Evolutionary conservation across 2,888 invertebrate genomes (phyloP), one percentile per base, ranked within the genome.

Genomic region (Mythimna loreyi): DNA sequence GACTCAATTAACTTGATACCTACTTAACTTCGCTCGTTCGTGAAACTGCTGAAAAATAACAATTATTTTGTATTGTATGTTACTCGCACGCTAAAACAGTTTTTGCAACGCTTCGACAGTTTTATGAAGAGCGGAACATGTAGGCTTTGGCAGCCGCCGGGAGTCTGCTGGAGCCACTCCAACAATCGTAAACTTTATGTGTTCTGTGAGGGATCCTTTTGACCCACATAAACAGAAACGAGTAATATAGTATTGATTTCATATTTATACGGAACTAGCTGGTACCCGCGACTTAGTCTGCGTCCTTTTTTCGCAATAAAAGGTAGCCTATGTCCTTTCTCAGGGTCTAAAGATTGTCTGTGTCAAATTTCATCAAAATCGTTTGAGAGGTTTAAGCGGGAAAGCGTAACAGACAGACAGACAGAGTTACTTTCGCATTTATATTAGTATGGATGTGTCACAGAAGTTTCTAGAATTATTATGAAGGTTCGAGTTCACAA

Each of bases 101-200:
- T 65, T 52, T 67, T 65, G 21, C 36, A 11, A 23, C 16, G 16
- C 16, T 28, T 19, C 1, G 55, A 55, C 60, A 25, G 55, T 49
- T 49, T 56, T 28, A 62, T 63, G 52, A 25, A 47, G 21, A 72
- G 2, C 21, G 30, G 36, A 40, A 58, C 21, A 53, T 53, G 40
- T 13, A 40, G 30, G 25, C 21, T 72, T 52, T 72, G 57, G 40
- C 65, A 33, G 19, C 1, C 6, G 2, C 19, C 23, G 13, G 43
- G 5, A 25, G 21, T 40, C 43, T 71, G 73, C 83, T 89, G 88
- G 88, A 88, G 66, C 63, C 66, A 77, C 84, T 89, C 88, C 90
- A 89, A 88, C 36, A 65, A 66, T 83, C 85, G 78, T 87, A 87
- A 89, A 90, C 72, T 86, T 83, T 81, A 83, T 81, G 71, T 71